Percentiles rank a stretch among this genome's conserved stretches.
Evolutionary conservation across 2,797 vertebrate species (phyloP).

Genomic region (Girardinus metallicus): DNA sequence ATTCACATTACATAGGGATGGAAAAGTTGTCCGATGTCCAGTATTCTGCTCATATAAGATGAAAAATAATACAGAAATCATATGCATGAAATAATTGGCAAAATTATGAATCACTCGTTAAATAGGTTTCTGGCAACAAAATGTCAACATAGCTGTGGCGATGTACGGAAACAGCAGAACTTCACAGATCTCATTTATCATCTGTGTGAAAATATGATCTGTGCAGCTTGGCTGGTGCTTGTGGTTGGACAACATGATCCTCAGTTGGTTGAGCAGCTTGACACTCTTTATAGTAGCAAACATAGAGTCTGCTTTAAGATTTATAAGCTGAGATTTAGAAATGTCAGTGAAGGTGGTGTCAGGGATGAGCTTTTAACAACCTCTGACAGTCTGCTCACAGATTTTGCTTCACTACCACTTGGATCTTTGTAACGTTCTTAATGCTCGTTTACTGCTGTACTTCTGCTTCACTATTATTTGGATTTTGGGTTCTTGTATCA

Average conservation of each 20-base stretch:
- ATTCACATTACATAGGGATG: background rate
- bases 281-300: constrained; percentile 21
- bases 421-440: constrained; percentile 3
- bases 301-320: constrained; percentile 15
- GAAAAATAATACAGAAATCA: constrained; percentile 8
- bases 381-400: constrained; percentile 27
- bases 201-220: constrained; percentile 17
- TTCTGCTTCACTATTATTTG: background rate
- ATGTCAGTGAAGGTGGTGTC: constrained; percentile 11
- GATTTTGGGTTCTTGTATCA: background rate
- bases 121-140: constrained; percentile 9
- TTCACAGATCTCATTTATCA: constrained; percentile 17
- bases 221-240: constrained; percentile 21
- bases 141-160: constrained; percentile 6
- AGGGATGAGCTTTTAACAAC: constrained; percentile 26
- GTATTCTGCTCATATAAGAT: background rate
- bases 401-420: background rate
- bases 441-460: constrained; percentile 1
- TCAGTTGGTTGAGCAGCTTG: constrained; percentile 12
- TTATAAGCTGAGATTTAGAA: constrained; percentile 40
- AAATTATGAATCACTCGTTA: background rate
- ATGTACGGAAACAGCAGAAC: constrained; percentile 8
- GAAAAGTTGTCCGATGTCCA: background rate
- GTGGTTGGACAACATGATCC: constrained; percentile 32
- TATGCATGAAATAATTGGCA: constrained; percentile 1